Evolutionary conservation across 2,113 vertebrate genomes (phyloP).

Genomic region (Dryoscopus gambensis): DNA sequence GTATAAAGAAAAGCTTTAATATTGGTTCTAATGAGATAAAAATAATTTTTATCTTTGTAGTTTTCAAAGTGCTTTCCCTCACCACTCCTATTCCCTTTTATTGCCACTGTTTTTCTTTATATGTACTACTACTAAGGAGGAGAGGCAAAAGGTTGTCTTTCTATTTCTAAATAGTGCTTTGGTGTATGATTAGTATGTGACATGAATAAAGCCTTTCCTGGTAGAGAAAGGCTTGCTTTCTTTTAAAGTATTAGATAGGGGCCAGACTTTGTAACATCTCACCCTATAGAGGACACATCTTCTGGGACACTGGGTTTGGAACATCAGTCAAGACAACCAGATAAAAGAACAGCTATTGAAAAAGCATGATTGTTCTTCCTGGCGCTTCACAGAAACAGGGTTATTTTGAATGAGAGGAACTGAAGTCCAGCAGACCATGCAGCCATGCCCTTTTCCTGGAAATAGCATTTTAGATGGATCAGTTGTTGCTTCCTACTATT

Average conservation of each 20-base stretch:
- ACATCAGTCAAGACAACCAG: neutral
- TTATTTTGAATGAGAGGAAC: neutral
- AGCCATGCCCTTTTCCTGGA: neutral
- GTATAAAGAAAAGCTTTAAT: slow-evolving; percentile 18
- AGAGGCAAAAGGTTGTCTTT: neutral
- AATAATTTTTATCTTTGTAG: neutral
- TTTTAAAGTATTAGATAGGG: neutral
- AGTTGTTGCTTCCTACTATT: neutral
- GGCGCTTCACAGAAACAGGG: neutral
- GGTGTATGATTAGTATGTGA: slow-evolving; percentile 1
- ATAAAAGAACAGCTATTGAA: slow-evolving; percentile 5
- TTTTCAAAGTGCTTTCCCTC: slow-evolving; percentile 13
- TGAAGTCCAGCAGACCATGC: neutral
- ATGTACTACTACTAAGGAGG: neutral
- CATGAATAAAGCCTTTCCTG: neutral
- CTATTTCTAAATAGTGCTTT: neutral
- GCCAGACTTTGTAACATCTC: neutral
- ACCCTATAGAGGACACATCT: neutral
- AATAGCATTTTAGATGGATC: neutral
- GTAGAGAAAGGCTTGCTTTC: neutral
- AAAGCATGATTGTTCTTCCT: neutral
- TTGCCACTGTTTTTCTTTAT: slow-evolving; percentile 11
- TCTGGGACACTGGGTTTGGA: neutral
- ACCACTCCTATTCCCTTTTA: neutral
- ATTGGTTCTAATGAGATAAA: neutral